Evolutionary conservation across 2,113 vertebrate genomes (phyloP).

Genomic region (Melanocharis versteri): DNA sequence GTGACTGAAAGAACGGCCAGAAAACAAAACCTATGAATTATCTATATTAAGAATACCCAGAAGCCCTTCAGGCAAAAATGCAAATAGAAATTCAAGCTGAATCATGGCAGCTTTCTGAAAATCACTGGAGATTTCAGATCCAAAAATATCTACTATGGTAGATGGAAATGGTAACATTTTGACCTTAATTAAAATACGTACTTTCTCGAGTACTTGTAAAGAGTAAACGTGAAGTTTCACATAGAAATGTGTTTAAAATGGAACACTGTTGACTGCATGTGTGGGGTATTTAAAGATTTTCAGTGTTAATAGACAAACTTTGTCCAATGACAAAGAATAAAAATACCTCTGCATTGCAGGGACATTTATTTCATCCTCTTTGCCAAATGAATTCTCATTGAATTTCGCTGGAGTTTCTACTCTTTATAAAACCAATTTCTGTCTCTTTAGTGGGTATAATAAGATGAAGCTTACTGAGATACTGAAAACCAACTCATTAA

Average conservation of each 20-base stretch:
- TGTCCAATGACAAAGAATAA: background rate
- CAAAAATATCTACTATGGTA: background rate
- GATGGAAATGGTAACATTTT: background rate
- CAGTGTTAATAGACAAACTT: background rate
- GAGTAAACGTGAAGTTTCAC: background rate
- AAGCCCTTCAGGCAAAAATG: background rate
- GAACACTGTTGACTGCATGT: background rate
- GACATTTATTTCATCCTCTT: background rate
- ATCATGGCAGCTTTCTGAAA: background rate
- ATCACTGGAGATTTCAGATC: background rate
- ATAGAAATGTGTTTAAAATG: background rate
- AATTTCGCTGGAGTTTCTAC: background rate
- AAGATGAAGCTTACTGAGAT: background rate
- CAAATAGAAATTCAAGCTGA: background rate
- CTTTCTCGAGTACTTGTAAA: background rate
- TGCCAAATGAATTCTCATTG: background rate
- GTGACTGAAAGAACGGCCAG: background rate
- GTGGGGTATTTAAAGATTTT: background rate
- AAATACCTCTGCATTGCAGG: constrained; percentile 16
- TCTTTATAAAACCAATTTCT: background rate
- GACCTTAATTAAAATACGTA: background rate
- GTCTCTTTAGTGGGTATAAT: background rate
- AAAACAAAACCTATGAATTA: background rate
- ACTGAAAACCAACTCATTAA: background rate
- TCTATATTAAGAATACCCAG: background rate